These are phyloP conservation scores for Meganola albula DNA, from an alignment of 2,888 invertebrate species.

Conservation along the genomic window DNA sequence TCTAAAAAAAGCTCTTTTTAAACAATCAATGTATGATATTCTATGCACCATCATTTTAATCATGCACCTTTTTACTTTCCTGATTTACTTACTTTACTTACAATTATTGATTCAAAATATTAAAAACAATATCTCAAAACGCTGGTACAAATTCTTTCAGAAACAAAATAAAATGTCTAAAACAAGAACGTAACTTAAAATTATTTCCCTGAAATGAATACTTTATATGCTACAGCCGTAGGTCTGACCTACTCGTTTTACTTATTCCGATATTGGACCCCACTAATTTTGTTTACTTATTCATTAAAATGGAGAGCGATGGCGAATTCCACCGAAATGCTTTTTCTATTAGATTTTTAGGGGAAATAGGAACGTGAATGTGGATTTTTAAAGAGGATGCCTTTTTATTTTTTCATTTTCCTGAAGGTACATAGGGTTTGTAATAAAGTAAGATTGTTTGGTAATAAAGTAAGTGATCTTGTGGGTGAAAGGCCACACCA, in stretches of 20 bases:
- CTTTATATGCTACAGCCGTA: conserved; percentile 63
- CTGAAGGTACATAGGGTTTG: no score
- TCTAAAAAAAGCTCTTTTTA: no score
- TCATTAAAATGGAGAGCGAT: conserved; percentile 71
- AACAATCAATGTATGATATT: no score
- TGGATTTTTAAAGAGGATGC: conserved; percentile 32
- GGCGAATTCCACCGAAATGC: conserved; percentile 48
- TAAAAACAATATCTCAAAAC: no score
- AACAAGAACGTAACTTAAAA: conserved; percentile 44
- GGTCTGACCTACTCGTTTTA: conserved; percentile 60
- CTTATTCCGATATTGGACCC: conserved; percentile 68
- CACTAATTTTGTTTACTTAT: conserved; percentile 75
- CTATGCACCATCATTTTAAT: no score
- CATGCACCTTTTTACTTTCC: no score
- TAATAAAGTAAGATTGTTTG: no score
- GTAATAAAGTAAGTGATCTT: no score
- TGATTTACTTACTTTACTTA: no score
- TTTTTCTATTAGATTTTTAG: conserved; percentile 63
- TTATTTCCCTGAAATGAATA: conserved; percentile 53
- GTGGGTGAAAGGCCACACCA: no score
- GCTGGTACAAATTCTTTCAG: no score
- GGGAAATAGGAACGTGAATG: conserved; percentile 53
- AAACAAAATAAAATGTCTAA: conserved; percentile 41
- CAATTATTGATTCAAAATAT: no score
- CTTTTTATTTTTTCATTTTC: conserved; percentile 30